Evolutionary conservation across 1,140 invertebrate species (phyloP).

Genomic region (Sinella curviseta): DNA sequence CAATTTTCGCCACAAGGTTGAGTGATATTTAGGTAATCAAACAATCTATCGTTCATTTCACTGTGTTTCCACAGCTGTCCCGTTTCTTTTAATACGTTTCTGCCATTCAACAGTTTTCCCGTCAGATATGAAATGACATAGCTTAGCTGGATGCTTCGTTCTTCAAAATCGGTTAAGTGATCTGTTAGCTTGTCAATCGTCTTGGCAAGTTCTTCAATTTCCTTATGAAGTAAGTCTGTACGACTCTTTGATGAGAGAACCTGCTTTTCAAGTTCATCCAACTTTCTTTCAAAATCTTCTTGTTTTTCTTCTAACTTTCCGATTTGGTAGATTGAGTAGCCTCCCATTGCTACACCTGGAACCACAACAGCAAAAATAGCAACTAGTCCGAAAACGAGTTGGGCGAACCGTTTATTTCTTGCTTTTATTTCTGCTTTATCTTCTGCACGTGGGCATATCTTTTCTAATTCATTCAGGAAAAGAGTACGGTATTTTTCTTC

Average conservation of each 20-base stretch:
- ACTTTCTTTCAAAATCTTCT: not conserved
- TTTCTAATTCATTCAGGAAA: slow-evolving; percentile 35
- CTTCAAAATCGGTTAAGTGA: no score
- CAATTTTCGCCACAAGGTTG: slow-evolving; percentile 32
- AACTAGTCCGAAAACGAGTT: not conserved
- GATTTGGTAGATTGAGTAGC: slow-evolving; percentile 13
- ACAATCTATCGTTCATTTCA: slow-evolving; percentile 13
- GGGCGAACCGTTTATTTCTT: not conserved
- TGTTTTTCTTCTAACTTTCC: not conserved
- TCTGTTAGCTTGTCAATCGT: not conserved
- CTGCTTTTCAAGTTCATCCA: not conserved
- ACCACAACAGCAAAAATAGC: not conserved
- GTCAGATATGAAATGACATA: slow-evolving; percentile 2
- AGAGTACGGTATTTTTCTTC: slow-evolving; percentile 23
- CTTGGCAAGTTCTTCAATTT: slow-evolving; percentile 11
- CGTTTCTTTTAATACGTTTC: slow-evolving; percentile 17
- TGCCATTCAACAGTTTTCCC: slow-evolving; percentile 9
- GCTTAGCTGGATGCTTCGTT: not conserved
- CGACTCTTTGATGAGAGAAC: not conserved
- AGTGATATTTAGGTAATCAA: slow-evolving; percentile 37
- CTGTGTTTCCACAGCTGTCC: not conserved
- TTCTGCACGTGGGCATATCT: slow-evolving; percentile 34
- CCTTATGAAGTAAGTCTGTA: not conserved
- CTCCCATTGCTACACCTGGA: slow-evolving; percentile 8
- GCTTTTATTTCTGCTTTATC: not conserved